Conservation (phyloP, 2,113 vertebrate genomes). For the Phainopepla nitens region DNA sequence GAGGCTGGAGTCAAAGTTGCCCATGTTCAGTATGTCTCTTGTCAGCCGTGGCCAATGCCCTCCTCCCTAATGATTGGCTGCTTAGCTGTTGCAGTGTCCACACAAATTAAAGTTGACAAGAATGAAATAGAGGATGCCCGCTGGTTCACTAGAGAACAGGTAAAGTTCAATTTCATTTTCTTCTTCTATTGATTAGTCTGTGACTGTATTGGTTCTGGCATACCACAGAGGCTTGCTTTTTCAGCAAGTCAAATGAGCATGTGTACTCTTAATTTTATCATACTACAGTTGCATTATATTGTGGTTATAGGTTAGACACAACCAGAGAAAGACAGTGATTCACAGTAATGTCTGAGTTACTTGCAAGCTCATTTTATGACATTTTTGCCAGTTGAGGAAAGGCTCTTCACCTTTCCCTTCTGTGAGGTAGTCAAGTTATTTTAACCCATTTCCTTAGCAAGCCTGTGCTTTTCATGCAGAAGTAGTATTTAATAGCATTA, state of each 20-base stretch:
- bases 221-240: slow-evolving; percentile 23
- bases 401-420: not conserved
- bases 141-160: slow-evolving; percentile 93
- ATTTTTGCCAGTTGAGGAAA: not conserved
- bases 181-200: slow-evolving; percentile 68
- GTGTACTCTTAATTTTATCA: not conserved
- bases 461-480: not conserved
- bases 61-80: slow-evolving; percentile 96
- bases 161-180: slow-evolving; percentile 75
- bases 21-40: slow-evolving; percentile 86
- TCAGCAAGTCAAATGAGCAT: not conserved
- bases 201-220: slow-evolving; percentile 44
- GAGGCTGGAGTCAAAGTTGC: slow-evolving; percentile 88
- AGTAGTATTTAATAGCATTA: not conserved
- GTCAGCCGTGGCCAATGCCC: slow-evolving; percentile 96
- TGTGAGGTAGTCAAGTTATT: not conserved
- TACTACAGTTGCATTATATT: not conserved
- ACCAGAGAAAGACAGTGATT: not conserved
- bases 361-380: not conserved
- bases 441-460: not conserved
- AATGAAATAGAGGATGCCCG: slow-evolving; percentile 92
- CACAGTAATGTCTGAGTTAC: not conserved
- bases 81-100: slow-evolving; percentile 84
- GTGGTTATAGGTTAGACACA: not conserved
- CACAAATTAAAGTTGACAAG: slow-evolving; percentile 89